Base-by-base conservation (phyloP, 2,888 invertebrate genomes). In the Ethmia dodecea region DNA sequence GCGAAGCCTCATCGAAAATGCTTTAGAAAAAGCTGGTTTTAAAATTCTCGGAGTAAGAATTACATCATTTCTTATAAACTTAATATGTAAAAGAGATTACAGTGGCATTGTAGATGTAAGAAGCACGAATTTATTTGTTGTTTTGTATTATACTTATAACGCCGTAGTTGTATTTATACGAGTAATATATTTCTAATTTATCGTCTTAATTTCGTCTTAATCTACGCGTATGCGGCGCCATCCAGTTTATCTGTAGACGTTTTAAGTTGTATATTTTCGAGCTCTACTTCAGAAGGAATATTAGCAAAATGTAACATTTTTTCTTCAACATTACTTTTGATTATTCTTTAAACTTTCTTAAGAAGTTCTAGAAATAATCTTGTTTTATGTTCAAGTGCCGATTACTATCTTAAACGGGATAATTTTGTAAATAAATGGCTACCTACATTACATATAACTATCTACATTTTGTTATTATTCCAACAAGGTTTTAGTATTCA, bases 51-150 rank as follows among this genome's bases (percentile, higher is more conserved):
- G 44, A 47, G 53, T 47, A 54, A 49, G 55, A 52, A 54, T 41
- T 46, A 54, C 52, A 60, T 48, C 45, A 48, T 53, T 55, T 50
- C 45, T 37, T 41, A 43, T 54, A 48, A 53, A 48, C 45, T 52
- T 42, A 52, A 51, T 46, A 26, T 38, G 33, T 52, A 61, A 55
- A 48, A 56, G 61, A 60, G 55, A 60, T 52, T 58, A 60, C 57
- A 63, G 66, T 67, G 73, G 75, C 78, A 75, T 80, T 78, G 52
- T 84, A 80, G 77, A 52, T 55, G 18, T 83, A 84, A 83, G 75
- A 63, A 60, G 81, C 84, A 86, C 84, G 84, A 84, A 83, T 86
- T 84, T 86, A 84, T 83, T 83, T 84, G 78, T 83, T 84, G 68
- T 73, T 83, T 77, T 83, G 71, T 79, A 74, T 66, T 66, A 66